These are phyloP conservation scores for Nannoperca obscura DNA, from an alignment of 2,797 vertebrate genomes.

Conservation along the genomic window DNA sequence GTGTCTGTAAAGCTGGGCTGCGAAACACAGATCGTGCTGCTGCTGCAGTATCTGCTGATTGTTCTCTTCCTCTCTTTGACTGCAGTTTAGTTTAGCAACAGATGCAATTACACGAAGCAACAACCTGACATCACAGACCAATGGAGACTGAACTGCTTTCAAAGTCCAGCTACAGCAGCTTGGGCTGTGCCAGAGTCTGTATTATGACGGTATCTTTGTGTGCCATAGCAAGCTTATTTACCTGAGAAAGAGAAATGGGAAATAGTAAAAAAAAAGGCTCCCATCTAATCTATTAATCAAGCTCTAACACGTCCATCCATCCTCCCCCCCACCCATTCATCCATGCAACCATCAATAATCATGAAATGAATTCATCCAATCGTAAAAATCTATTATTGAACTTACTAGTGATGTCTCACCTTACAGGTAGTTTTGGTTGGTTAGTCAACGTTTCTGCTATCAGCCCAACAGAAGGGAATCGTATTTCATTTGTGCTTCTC, in stretches of 20 bases:
- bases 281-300: slow-evolving; percentile 47
- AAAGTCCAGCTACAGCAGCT: slow-evolving; percentile 61
- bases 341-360: not conserved
- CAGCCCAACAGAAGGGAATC: not conserved
- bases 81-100: slow-evolving; percentile 60
- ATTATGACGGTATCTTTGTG: slow-evolving; percentile 4
- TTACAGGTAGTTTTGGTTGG: not conserved
- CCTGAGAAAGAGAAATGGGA: slow-evolving; percentile 32
- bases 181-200: slow-evolving; percentile 50
- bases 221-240: not conserved
- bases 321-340: slow-evolving; percentile 10
- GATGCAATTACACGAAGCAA: slow-evolving; percentile 32
- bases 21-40: slow-evolving; percentile 46
- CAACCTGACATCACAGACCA: slow-evolving; percentile 35
- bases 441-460: not conserved
- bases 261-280: slow-evolving; percentile 17
- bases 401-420: not conserved
- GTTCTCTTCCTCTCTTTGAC: slow-evolving; percentile 61
- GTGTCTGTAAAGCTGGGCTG: slow-evolving; percentile 71
- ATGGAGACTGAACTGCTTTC: slow-evolving; percentile 66
- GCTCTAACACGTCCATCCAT: slow-evolving; percentile 36
- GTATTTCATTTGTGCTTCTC: not conserved
- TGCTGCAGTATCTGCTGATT: slow-evolving; percentile 64
- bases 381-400: not conserved
- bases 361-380: slow-evolving; percentile 9